A percentile compares a stretch with the other conserved stretches of the same genome.
Conservation (phyloP, 2,797 vertebrate genomes). For the Choloepus didactylus region DNA sequence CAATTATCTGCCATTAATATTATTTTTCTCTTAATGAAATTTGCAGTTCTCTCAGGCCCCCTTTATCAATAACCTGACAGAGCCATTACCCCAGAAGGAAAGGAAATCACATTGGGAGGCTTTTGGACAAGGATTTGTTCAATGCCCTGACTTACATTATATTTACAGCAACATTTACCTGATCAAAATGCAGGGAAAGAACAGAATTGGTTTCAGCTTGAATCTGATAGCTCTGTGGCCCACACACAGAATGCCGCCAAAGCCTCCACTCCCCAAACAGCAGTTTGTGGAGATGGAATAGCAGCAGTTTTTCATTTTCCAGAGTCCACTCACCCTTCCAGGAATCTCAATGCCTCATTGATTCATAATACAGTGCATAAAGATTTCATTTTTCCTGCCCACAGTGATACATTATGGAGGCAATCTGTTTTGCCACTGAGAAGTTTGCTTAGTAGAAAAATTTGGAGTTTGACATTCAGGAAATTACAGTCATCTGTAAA, state of each 20-base stretch:
- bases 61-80: constrained; percentile 50
- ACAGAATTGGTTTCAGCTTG: constrained; percentile 79
- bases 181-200: constrained; percentile 78
- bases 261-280: constrained; percentile 81
- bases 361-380: constrained; percentile 92
- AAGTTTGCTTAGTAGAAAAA: constrained; percentile 91
- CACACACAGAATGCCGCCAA: constrained; percentile 72
- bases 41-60: constrained; percentile 38
- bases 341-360: constrained; percentile 92
- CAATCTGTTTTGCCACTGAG: constrained; percentile 91
- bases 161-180: constrained; percentile 81
- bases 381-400: constrained; percentile 90
- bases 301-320: constrained; percentile 89
- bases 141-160: constrained; percentile 75
- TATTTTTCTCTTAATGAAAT: constrained; percentile 63
- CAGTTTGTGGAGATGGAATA: constrained; percentile 86
- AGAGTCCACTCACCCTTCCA: constrained; percentile 89
- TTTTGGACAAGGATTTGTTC: constrained; percentile 71
- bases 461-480: constrained; percentile 90
- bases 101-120: constrained; percentile 58
- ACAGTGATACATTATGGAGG: constrained; percentile 90
- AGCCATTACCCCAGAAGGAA: constrained; percentile 53
- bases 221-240: constrained; percentile 80
- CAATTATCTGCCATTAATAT: not conserved
- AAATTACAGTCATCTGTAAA: constrained; percentile 92